phyloP scores from a whole-genome alignment of 2,113 vertebrate genomes.

The Charadrius vociferus region DNA sequence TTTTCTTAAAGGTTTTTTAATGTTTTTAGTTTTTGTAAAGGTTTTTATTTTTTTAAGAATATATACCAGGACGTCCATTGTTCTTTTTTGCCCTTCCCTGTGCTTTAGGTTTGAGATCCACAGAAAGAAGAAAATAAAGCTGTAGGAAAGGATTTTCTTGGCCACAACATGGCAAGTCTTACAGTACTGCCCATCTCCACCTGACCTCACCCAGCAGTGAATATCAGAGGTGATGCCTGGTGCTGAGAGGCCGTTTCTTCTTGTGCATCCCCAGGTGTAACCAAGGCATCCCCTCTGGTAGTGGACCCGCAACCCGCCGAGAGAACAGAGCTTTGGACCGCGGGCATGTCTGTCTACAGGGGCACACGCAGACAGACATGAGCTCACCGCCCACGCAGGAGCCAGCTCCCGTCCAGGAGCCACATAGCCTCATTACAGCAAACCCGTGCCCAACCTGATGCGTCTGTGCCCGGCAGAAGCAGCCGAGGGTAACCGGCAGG shows the following conservation, averaged over 20 bases:
- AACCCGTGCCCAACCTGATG: neutral
- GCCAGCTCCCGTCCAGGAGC: constrained; percentile 18
- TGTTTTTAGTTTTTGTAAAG: neutral
- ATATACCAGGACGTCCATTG: neutral
- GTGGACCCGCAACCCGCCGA: neutral
- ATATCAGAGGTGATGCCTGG: neutral
- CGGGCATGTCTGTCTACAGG: neutral
- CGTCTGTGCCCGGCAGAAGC: neutral
- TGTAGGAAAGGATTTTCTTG: neutral
- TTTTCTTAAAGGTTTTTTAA: neutral
- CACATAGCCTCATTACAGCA: neutral
- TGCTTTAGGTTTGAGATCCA: neutral
- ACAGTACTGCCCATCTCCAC: neutral
- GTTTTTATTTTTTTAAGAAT: neutral
- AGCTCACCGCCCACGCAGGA: constrained; percentile 30
- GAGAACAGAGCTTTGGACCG: neutral
- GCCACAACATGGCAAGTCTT: neutral
- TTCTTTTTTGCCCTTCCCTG: neutral
- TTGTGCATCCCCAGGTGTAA: rapidly evolving
- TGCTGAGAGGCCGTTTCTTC: neutral
- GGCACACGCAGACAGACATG: neutral
- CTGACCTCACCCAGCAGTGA: neutral
- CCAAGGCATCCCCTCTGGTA: neutral
- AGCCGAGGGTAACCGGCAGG: neutral
- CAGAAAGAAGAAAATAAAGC: neutral